Conservation (phyloP, 2,797 vertebrate genomes). For the Coranthus polyacanthus region DNA sequence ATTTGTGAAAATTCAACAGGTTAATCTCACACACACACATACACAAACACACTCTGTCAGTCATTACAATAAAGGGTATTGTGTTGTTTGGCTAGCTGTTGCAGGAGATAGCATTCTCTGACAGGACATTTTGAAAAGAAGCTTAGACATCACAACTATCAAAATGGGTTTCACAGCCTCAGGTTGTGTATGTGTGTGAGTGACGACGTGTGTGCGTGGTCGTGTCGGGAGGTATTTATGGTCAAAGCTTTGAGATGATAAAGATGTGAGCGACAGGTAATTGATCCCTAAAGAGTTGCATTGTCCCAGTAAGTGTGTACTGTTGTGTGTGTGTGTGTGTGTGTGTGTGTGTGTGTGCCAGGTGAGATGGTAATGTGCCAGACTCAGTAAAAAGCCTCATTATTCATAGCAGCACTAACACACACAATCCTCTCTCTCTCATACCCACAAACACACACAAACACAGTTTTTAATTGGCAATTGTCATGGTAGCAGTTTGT, state of each 20-base stretch:
- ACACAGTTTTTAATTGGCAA: conserved; percentile 59
- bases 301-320: conserved; percentile 50
- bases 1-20: conserved; percentile 50
- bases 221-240: conserved; percentile 44
- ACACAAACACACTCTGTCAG: conserved; percentile 35
- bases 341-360: conserved; percentile 35
- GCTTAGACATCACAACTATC: conserved; percentile 63
- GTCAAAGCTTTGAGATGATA: conserved; percentile 65
- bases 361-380: conserved; percentile 65
- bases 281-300: conserved; percentile 74
- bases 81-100: conserved; percentile 56
- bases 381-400: conserved; percentile 59
- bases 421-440: conserved; percentile 22
- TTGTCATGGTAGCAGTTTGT: conserved; percentile 66
- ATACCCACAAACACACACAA: conserved; percentile 23
- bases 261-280: conserved; percentile 71
- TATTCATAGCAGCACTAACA: conserved; percentile 52
- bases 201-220: conserved; percentile 18
- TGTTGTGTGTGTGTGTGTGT: conserved; percentile 14
- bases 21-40: conserved; percentile 21
- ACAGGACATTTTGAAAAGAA: conserved; percentile 55
- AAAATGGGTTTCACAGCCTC: conserved; percentile 32
- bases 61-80: conserved; percentile 56
- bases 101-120: conserved; percentile 54
- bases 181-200: conserved; percentile 9